Percentiles rank a stretch among this genome's conserved stretches.
These are phyloP conservation scores for Tuberolachnus salignus DNA, from an alignment of 2,888 invertebrate genomes.

Conservation along the genomic window DNA sequence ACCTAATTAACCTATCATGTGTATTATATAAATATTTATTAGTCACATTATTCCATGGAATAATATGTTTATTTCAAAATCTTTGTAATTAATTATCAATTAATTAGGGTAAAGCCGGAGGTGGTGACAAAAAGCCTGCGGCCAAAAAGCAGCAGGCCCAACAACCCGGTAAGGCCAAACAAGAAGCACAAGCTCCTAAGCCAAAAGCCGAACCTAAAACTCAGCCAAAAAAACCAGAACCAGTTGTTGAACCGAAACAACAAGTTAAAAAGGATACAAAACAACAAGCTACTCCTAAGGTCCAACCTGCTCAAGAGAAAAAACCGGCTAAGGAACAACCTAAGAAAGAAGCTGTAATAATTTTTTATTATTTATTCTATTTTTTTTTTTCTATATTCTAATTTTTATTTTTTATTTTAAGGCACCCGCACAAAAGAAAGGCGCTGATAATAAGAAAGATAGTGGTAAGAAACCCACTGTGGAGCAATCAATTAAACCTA, in stretches of 20 bases:
- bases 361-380: background rate
- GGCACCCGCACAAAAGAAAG: conserved; percentile 40
- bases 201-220: conserved; percentile 44
- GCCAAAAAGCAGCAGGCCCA: conserved; percentile 57
- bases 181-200: conserved; percentile 46
- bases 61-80: background rate
- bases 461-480: conserved; percentile 49
- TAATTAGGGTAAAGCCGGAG: conserved; percentile 32
- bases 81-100: background rate
- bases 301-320: conserved; percentile 37
- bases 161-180: conserved; percentile 52
- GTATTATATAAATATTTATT: background rate
- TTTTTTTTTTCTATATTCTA: too few species aligned
- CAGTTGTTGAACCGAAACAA: conserved; percentile 43
- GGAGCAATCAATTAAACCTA: conserved; percentile 36
- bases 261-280: conserved; percentile 43
- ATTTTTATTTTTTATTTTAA: background rate
- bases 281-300: conserved; percentile 43
- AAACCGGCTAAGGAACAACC: conserved; percentile 48
- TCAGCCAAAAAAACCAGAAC: conserved; percentile 43
- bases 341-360: conserved; percentile 49
- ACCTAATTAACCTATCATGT: background rate
- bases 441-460: conserved; percentile 40
- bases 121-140: conserved; percentile 57
- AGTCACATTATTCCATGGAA: background rate